A percentile compares a stretch with the other conserved stretches of the same genome.
These are phyloP conservation scores for Esox lucius DNA, from an alignment of 2,797 vertebrate genomes.

Conservation along the genomic window DNA sequence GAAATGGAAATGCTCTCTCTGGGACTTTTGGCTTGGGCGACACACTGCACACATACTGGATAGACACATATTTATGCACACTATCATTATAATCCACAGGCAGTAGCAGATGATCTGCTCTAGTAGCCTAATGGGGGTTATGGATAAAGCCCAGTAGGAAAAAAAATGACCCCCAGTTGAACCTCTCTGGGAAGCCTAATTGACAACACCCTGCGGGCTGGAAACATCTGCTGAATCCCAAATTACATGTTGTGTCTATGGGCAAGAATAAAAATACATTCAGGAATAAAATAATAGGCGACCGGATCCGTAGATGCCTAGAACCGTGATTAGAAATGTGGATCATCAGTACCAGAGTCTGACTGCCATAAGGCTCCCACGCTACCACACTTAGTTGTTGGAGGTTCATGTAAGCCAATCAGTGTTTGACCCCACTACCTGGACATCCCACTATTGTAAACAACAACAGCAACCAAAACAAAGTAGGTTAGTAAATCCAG, in stretches of 20 bases:
- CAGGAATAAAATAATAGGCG: too few species aligned
- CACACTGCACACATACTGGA: not conserved
- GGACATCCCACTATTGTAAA: too few species aligned
- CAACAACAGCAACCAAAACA: too few species aligned
- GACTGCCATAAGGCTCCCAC: not conserved
- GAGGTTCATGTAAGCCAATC: too few species aligned
- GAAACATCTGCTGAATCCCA: too few species aligned
- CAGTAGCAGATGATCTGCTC: not conserved
- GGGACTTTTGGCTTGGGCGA: not conserved
- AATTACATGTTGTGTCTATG: too few species aligned
- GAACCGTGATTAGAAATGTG: not conserved
- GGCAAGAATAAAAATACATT: too few species aligned
- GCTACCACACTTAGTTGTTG: too few species aligned
- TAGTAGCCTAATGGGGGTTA: not conserved
- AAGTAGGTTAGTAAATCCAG: too few species aligned
- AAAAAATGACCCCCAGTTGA: not conserved
- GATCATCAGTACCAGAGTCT: not conserved
- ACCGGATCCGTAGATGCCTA: too few species aligned
- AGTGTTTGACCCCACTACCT: too few species aligned
- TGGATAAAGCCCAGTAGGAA: not conserved
- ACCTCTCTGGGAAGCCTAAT: not conserved
- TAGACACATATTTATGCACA: not conserved
- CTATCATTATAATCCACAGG: not conserved
- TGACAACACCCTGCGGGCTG: too few species aligned
- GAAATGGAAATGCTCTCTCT: conserved; percentile 3